A percentile compares a stretch with the other conserved stretches of the same genome.
These are phyloP conservation scores for Centropristis striata DNA, from an alignment of 2,113 vertebrate species.

Conservation along the genomic window DNA sequence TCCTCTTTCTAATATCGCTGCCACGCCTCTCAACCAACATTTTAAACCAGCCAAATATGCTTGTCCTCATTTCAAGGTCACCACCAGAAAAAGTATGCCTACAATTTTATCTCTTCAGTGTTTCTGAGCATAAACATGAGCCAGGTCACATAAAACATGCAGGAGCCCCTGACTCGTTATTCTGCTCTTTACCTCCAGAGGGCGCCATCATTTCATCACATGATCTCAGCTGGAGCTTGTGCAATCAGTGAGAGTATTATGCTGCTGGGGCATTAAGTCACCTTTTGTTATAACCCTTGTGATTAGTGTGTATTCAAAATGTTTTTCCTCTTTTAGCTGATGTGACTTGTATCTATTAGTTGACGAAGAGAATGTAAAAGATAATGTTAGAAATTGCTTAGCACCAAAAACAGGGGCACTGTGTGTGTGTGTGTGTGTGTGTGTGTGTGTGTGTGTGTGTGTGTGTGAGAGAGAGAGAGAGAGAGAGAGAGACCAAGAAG, in stretches of 20 bases:
- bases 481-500: no score
- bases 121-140: neutral
- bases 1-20: neutral
- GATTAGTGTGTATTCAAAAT: no score
- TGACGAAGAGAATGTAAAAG: no score
- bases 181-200: neutral
- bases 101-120: neutral
- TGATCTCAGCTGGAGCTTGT: no score
- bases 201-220: slow-evolving; percentile 6
- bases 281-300: no score
- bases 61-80: neutral
- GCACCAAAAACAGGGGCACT: neutral
- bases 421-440: neutral
- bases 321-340: no score
- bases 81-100: neutral
- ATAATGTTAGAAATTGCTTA: slow-evolving; percentile 3
- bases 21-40: neutral
- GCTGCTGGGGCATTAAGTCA: no score
- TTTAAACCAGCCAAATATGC: neutral
- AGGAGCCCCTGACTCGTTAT: neutral
- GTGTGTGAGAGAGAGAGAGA: neutral
- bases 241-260: neutral
- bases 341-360: no score
- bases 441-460: slow-evolving; percentile 2
- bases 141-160: neutral